phyloP scores from a whole-genome alignment of 2,113 vertebrate genomes.

The Hippocampus abdominalis region DNA sequence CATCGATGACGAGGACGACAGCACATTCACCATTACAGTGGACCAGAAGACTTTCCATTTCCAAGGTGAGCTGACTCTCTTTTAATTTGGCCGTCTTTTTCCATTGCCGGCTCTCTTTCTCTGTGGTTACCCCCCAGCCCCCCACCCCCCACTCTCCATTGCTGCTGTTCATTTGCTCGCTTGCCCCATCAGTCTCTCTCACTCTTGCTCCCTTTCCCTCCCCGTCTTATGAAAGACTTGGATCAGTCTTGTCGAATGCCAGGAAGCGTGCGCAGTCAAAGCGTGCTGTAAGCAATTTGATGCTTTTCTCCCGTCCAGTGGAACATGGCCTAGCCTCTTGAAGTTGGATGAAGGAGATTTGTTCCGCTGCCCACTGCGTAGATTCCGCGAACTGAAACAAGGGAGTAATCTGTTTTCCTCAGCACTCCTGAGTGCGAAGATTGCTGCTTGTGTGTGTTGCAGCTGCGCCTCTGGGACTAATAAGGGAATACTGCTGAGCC shows the following conservation, averaged over 20 bases:
- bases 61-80: constrained; percentile 86
- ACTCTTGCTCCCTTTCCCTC: constrained; percentile 17
- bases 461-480: constrained; percentile 58
- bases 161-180: constrained; percentile 28
- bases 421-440: constrained; percentile 31
- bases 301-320: constrained; percentile 8
- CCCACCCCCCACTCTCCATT: constrained; percentile 18
- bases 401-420: constrained; percentile 29
- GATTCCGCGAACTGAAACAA: constrained; percentile 39
- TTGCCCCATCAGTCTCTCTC: constrained; percentile 11
- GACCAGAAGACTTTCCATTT: constrained; percentile 99
- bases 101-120: not conserved
- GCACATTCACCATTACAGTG: constrained; percentile 99
- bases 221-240: constrained; percentile 51
- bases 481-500: constrained; percentile 64
- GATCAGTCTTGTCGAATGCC: constrained; percentile 51
- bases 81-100: constrained; percentile 1
- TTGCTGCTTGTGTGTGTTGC: constrained; percentile 53
- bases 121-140: not conserved
- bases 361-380: constrained; percentile 28
- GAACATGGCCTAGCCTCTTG: constrained; percentile 18
- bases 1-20: constrained; percentile 99
- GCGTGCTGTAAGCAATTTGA: constrained; percentile 12
- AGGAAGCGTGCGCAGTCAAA: constrained; percentile 49
- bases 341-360: constrained; percentile 41